Percentiles rank a stretch among this genome's conserved stretches.
Conservation (phyloP, 2,113 vertebrate species). For the Poecilia latipinna region DNA sequence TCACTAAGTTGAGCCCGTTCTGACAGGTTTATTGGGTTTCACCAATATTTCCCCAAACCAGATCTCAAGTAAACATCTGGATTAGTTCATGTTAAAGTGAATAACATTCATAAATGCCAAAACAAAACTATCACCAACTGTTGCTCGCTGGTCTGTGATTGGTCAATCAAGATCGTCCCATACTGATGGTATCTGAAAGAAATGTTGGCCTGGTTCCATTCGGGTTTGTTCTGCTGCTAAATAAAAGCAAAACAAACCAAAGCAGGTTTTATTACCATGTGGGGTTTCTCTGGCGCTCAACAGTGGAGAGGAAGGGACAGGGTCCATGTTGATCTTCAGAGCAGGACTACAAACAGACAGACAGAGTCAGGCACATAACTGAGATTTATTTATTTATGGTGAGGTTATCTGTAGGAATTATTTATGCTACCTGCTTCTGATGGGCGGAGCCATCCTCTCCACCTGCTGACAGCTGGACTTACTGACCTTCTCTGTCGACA, state of each 20-base stretch:
- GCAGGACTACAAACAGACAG: slow-evolving; percentile 43
- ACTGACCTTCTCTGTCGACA: slow-evolving; percentile 57
- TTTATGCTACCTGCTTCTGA: slow-evolving; percentile 48
- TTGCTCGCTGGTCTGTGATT: neutral
- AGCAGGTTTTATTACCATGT: slow-evolving; percentile 39
- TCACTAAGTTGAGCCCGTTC: neutral
- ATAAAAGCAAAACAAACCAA: neutral
- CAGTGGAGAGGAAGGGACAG: neutral
- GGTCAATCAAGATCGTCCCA: no score
- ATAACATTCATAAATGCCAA: neutral
- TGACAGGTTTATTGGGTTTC: neutral
- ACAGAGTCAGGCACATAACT: neutral
- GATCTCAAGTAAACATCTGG: neutral
- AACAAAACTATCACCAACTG: neutral
- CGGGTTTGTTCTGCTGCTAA: no score
- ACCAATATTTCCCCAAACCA: neutral
- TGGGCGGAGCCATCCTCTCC: slow-evolving; percentile 46
- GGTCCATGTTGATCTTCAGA: slow-evolving; percentile 45
- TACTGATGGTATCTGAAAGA: neutral
- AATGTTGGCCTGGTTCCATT: neutral
- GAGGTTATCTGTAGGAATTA: neutral
- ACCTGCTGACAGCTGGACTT: slow-evolving; percentile 53
- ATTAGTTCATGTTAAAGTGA: neutral
- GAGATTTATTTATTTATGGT: neutral
- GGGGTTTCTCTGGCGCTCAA: slow-evolving; percentile 32